Evolutionary conservation across 2,113 vertebrate genomes (phyloP).

Genomic region (Prolemur simus): DNA sequence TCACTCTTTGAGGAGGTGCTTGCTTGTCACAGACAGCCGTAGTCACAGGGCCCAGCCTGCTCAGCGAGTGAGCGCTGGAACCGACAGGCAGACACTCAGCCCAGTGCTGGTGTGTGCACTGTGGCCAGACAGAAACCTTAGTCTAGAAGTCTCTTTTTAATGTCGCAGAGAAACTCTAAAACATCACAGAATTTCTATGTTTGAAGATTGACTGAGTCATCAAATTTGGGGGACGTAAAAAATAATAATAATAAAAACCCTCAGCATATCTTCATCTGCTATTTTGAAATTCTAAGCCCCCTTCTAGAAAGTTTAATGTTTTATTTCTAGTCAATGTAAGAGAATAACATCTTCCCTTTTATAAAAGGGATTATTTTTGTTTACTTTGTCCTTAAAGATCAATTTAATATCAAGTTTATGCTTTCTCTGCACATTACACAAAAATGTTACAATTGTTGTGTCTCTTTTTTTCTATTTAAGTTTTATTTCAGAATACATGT

Average conservation of each 20-base stretch:
- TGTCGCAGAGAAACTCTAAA: neutral
- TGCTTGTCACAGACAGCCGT: neutral
- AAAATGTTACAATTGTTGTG: rapidly evolving
- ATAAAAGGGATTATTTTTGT: neutral
- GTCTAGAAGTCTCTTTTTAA: too few species aligned
- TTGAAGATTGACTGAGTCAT: too few species aligned
- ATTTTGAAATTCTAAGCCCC: neutral
- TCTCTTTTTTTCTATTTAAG: too few species aligned
- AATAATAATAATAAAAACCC: neutral
- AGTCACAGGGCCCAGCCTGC: rapidly evolving
- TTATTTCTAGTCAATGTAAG: neutral
- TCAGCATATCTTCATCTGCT: neutral
- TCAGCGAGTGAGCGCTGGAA: neutral
- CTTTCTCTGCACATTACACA: neutral
- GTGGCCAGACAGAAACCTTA: neutral
- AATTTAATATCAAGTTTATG: neutral
- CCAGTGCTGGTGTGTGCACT: rapidly evolving
- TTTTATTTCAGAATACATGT: rapidly evolving
- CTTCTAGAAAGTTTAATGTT: neutral
- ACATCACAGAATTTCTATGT: neutral
- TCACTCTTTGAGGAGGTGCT: neutral
- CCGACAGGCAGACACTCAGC: rapidly evolving
- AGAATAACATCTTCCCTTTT: neutral
- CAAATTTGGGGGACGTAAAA: neutral
- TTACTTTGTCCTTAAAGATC: neutral